Evolutionary conservation across 2,888 invertebrate species (phyloP).

Genomic region (Cephus sareptanus): DNA sequence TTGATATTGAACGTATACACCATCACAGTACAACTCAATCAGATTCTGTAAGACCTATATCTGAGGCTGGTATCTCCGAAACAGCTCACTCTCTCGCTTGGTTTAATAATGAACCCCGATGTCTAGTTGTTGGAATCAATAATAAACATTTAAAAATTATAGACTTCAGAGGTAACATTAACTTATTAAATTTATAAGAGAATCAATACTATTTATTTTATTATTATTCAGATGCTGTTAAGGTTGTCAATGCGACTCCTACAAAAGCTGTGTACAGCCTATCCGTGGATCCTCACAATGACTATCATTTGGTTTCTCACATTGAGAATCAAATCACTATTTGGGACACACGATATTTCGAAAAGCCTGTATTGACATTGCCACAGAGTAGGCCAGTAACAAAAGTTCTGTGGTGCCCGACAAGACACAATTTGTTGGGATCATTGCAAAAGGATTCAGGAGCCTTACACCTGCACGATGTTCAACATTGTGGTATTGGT

Average conservation of each 20-base stretch:
- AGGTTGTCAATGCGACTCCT: constrained; percentile 74
- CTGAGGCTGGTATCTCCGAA: constrained; percentile 87
- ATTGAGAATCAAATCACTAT: constrained; percentile 83
- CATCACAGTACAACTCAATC: constrained; percentile 63
- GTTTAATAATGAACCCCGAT: constrained; percentile 79
- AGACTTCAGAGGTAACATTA: constrained; percentile 83
- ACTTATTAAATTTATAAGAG: constrained; percentile 14
- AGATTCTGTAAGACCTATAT: constrained; percentile 72
- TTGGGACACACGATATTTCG: constrained; percentile 90
- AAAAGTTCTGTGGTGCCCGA: constrained; percentile 90
- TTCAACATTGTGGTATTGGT: constrained; percentile 74
- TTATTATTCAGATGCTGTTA: constrained; percentile 74
- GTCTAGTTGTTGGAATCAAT: constrained; percentile 90
- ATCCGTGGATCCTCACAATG: constrained; percentile 81
- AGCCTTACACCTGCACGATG: constrained; percentile 85
- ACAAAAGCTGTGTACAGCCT: constrained; percentile 89
- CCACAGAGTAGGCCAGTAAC: constrained; percentile 77
- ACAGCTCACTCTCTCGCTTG: constrained; percentile 87
- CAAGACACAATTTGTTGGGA: constrained; percentile 84
- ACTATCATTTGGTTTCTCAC: constrained; percentile 85
- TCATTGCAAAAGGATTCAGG: constrained; percentile 80
- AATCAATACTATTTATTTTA: constrained; percentile 23
- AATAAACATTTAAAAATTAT: constrained; percentile 88
- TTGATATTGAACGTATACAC: constrained; percentile 58
- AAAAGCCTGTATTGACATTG: constrained; percentile 82